These are phyloP conservation scores for Agriopis leucophaearia DNA, from an alignment of 2,888 invertebrate genomes.

Conservation along the genomic window DNA sequence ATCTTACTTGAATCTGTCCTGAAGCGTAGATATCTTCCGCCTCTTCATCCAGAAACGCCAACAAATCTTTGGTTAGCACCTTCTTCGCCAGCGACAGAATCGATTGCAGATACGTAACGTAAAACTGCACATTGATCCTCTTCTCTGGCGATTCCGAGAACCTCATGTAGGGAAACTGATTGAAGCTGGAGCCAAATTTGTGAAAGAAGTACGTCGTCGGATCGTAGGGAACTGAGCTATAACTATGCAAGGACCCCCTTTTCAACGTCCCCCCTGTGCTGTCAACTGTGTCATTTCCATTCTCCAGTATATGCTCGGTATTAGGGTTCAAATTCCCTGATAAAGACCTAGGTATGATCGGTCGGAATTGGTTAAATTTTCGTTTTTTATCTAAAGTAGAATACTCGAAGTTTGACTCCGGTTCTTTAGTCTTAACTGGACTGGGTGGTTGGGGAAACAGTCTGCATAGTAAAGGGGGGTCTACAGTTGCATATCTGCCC, in stretches of 20 bases:
- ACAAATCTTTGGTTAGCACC: slow-evolving; percentile 93
- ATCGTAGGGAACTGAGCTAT: slow-evolving; percentile 91
- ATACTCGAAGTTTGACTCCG: slow-evolving; percentile 75
- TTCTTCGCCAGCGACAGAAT: slow-evolving; percentile 94
- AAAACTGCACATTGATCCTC: slow-evolving; percentile 88
- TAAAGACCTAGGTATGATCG: slow-evolving; percentile 96
- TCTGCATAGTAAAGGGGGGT: slow-evolving; percentile 93
- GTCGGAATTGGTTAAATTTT: slow-evolving; percentile 91
- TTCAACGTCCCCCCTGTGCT: slow-evolving; percentile 70
- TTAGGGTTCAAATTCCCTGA: slow-evolving; percentile 93
- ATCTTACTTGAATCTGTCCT: slow-evolving; percentile 87
- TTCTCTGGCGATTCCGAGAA: slow-evolving; percentile 91
- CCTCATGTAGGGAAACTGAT: slow-evolving; percentile 94
- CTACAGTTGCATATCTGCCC: slow-evolving; percentile 93
- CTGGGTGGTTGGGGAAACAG: slow-evolving; percentile 94
- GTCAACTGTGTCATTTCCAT: slow-evolving; percentile 72
- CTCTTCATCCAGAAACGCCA: slow-evolving; percentile 93
- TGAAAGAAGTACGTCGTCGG: slow-evolving; percentile 95
- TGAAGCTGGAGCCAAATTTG: slow-evolving; percentile 97
- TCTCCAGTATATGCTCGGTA: slow-evolving; percentile 77
- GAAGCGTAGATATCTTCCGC: slow-evolving; percentile 92
- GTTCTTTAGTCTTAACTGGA: slow-evolving; percentile 79
- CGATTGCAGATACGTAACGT: slow-evolving; percentile 92
- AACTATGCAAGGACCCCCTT: slow-evolving; percentile 83
- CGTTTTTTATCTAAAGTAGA: slow-evolving; percentile 87